These are phyloP conservation scores for Boleophthalmus pectinirostris DNA, from an alignment of 2,113 vertebrate species.

Conservation along the genomic window DNA sequence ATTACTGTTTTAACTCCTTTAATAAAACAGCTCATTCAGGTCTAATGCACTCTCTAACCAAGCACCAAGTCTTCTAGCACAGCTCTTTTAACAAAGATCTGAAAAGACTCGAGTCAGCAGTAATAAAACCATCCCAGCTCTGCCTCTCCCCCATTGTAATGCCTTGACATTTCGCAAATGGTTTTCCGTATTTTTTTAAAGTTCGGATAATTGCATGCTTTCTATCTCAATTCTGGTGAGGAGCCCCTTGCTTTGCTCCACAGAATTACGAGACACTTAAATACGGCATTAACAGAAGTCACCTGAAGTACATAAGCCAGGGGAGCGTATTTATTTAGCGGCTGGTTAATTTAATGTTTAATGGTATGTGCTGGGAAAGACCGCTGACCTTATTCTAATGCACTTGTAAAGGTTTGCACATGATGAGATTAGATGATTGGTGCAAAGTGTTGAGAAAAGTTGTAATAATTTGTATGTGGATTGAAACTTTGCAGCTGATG, in stretches of 20 bases:
- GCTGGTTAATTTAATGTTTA: not conserved
- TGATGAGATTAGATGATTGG: not conserved
- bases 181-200: not conserved
- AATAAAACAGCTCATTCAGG: slow-evolving; percentile 8
- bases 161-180: not conserved
- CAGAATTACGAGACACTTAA: not conserved
- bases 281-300: not conserved
- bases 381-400: not conserved
- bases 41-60: not conserved
- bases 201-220: slow-evolving; percentile 6
- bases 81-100: slow-evolving; percentile 1
- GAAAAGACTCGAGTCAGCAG: not conserved
- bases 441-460: not conserved
- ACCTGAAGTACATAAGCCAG: not conserved
- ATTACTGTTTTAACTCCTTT: not conserved
- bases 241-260: slow-evolving; percentile 11
- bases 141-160: not conserved
- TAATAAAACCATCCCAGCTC: slow-evolving; percentile 20
- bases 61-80: not conserved
- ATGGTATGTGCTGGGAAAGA: not conserved
- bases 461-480: not conserved
- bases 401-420: not conserved
- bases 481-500: not conserved
- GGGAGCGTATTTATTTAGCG: not conserved
- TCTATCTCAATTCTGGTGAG: slow-evolving; percentile 18